phyloP scores from a whole-genome alignment of 2,888 invertebrate species.

The Dugesia japonica region DNA sequence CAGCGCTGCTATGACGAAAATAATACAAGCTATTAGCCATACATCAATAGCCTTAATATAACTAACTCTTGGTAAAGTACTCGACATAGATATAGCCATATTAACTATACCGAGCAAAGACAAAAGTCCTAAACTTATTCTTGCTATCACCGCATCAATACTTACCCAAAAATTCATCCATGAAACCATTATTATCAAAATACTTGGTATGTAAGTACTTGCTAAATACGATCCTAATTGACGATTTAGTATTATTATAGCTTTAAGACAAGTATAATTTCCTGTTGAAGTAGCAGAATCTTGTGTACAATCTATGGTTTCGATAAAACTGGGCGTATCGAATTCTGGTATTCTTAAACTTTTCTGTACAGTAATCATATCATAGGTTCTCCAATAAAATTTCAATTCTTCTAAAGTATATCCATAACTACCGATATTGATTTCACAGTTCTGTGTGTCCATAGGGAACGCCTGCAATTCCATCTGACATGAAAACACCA shows the following conservation, averaged over 20 bases:
- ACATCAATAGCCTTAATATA: slow-evolving; percentile 36
- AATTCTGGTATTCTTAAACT: slow-evolving; percentile 32
- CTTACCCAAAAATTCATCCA: slow-evolving; percentile 35
- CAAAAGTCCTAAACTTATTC: slow-evolving; percentile 32
- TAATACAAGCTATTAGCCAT: slow-evolving; percentile 35
- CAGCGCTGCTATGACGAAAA: slow-evolving; percentile 35
- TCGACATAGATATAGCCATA: slow-evolving; percentile 30
- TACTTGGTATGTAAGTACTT: slow-evolving; percentile 32
- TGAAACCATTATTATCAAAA: slow-evolving; percentile 34
- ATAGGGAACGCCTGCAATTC: slow-evolving; percentile 35
- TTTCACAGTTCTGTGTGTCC: slow-evolving; percentile 32
- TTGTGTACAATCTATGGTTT: slow-evolving; percentile 29
- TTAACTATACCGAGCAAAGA: slow-evolving; percentile 35
- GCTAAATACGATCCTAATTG: slow-evolving; percentile 35
- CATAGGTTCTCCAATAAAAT: slow-evolving; percentile 28
- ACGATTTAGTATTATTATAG: slow-evolving; percentile 31
- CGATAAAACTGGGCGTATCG: slow-evolving; percentile 14
- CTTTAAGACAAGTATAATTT: slow-evolving; percentile 33
- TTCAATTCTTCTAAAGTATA: slow-evolving; percentile 31
- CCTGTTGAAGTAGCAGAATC: slow-evolving; percentile 30
- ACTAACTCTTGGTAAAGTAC: slow-evolving; percentile 31
- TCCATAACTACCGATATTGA: slow-evolving; percentile 35
- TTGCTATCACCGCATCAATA: slow-evolving; percentile 35
- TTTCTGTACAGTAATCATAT: slow-evolving; percentile 23
- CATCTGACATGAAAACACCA: slow-evolving; percentile 35